Percentiles rank a stretch among this genome's conserved stretches.
Conservation (phyloP, 2,888 invertebrate genomes). For the Netelia melanura region DNA sequence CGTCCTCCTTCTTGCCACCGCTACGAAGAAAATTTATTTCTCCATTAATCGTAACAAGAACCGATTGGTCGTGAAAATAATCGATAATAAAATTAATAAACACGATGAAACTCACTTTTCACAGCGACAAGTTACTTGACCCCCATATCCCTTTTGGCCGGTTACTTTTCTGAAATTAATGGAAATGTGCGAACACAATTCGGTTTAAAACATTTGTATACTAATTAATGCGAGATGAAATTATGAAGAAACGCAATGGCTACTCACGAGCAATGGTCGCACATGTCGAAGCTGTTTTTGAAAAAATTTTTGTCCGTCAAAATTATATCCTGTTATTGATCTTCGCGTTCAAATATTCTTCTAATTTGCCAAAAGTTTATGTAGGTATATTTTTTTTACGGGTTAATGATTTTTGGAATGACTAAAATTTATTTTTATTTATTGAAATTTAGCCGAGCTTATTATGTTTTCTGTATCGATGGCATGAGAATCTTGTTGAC, state of each 20-base stretch:
- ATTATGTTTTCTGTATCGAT: not conserved
- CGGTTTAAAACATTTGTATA: not conserved
- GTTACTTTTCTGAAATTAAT: slow-evolving; percentile 75
- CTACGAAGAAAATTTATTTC: slow-evolving; percentile 9
- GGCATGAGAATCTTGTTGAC: slow-evolving; percentile 45
- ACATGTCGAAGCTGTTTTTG: slow-evolving; percentile 68
- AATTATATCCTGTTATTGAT: not conserved
- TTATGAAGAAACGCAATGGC: not conserved
- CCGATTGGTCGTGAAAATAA: not conserved
- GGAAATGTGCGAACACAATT: not conserved
- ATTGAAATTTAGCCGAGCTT: slow-evolving; percentile 12
- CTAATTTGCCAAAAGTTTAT: slow-evolving; percentile 7
- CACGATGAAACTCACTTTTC: slow-evolving; percentile 73
- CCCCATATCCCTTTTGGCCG: slow-evolving; percentile 77
- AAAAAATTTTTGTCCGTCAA: not conserved
- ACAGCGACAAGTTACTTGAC: slow-evolving; percentile 80
- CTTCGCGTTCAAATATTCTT: not conserved
- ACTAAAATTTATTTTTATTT: slow-evolving; percentile 9
- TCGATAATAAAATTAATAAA: not conserved
- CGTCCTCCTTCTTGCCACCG: slow-evolving; percentile 74
- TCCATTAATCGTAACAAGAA: not conserved
- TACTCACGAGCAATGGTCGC: slow-evolving; percentile 80
- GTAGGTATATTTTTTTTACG: not conserved
- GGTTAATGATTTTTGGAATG: not conserved
- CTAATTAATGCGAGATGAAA: not conserved